Evolutionary conservation across 92 coral and sea anemone species (phyloP).

Genomic region (Zoanthus sociatus): DNA sequence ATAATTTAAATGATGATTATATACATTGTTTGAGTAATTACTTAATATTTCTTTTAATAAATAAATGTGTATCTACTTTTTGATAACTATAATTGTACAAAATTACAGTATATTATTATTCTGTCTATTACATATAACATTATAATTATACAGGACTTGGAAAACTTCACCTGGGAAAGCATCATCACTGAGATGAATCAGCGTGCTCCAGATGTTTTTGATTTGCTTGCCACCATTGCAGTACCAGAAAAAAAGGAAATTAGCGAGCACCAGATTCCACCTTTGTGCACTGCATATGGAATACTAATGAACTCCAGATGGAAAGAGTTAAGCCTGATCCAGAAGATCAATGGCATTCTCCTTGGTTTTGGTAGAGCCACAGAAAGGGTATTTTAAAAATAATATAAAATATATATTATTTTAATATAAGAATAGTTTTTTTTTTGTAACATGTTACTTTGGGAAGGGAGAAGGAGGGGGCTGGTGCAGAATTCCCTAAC

Average conservation of each 20-base stretch:
- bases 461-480: no score
- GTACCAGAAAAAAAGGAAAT: conserved; percentile 51
- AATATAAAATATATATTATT: no score
- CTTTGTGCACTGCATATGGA: conserved; percentile 62
- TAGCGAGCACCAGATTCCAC: conserved; percentile 62
- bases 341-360: conserved; percentile 50
- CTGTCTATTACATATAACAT: no score
- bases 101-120: no score
- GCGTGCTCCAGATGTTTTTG: conserved; percentile 63
- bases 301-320: conserved; percentile 62
- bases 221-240: conserved; percentile 69
- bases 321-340: conserved; percentile 45
- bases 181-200: conserved; percentile 69
- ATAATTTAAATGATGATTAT: no score
- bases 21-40: no score
- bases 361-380: conserved; percentile 33
- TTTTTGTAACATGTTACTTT: no score
- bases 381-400: conserved; percentile 11
- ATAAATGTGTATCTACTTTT: no score
- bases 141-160: not conserved
- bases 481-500: no score
- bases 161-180: conserved; percentile 48
- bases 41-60: no score
- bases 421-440: no score
- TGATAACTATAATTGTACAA: no score